These are phyloP conservation scores for Erethizon dorsatum DNA, from an alignment of 2,797 vertebrate genomes.

Conservation along the genomic window DNA sequence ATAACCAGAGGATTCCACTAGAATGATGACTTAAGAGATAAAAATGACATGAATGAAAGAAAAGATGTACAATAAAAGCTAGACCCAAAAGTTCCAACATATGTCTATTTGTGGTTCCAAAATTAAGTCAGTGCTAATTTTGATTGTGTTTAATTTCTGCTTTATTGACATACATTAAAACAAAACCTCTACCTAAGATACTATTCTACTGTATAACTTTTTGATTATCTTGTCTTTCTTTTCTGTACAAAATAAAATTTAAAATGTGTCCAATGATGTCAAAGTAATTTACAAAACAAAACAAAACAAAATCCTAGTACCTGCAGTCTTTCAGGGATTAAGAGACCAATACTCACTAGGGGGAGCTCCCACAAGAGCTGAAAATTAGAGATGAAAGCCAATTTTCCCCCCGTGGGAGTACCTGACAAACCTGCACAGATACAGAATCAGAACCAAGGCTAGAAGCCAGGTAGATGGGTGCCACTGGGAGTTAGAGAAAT, in stretches of 20 bases:
- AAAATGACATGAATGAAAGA: background rate
- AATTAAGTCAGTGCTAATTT: slow-evolving; percentile 26
- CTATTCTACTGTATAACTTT: background rate
- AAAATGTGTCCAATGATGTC: background rate
- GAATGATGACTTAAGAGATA: too few species aligned
- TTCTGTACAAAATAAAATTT: slow-evolving; percentile 5
- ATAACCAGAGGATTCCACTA: too few species aligned
- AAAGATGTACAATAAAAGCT: background rate
- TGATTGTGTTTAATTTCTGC: background rate
- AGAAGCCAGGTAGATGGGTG: background rate
- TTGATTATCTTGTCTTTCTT: background rate
- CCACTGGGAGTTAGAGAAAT: background rate
- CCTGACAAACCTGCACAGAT: background rate
- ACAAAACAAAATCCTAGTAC: background rate
- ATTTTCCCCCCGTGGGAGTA: background rate
- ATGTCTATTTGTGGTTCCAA: background rate
- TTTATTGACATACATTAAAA: background rate
- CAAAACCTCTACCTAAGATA: background rate
- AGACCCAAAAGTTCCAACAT: slow-evolving; percentile 11
- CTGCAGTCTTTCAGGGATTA: background rate
- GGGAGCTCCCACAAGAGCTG: background rate
- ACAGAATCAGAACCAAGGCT: background rate
- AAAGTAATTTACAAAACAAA: slow-evolving; percentile 25
- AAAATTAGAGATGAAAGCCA: background rate
- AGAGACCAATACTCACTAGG: background rate